These are phyloP conservation scores for Rotaria magnacalcarata DNA, from an alignment of 2,888 invertebrate species.

Conservation along the genomic window DNA sequence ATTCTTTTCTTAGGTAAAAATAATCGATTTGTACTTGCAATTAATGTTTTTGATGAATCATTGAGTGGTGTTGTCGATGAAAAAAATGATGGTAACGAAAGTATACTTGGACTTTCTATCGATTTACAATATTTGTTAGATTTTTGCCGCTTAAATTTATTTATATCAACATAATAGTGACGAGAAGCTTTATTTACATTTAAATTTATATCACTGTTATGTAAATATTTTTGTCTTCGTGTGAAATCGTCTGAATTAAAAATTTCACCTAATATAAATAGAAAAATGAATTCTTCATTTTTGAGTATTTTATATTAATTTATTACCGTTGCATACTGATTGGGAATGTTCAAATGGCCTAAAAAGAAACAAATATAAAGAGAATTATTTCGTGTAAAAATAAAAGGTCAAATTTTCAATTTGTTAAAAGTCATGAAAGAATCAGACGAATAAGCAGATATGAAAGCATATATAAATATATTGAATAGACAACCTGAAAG, in stretches of 20 bases:
- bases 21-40: not conserved
- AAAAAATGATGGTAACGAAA: conserved; percentile 6
- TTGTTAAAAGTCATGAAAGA: not conserved
- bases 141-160: not conserved
- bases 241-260: not conserved
- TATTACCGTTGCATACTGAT: not conserved
- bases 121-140: not conserved
- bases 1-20: not conserved
- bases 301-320: too few species aligned
- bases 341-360: conserved; percentile 1
- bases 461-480: not conserved
- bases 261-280: not conserved
- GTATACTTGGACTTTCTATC: conserved; percentile 9
- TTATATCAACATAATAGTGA: not conserved
- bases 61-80: not conserved
- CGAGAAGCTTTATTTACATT: not conserved
- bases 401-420: not conserved
- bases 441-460: not conserved
- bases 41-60: conserved; percentile 1
- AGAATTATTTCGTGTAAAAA: not conserved
- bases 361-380: not conserved
- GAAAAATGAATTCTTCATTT: not conserved
- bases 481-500: not conserved
- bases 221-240: conserved; percentile 11
- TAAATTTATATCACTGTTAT: conserved; percentile 36